Evolutionary conservation across 2,797 vertebrate genomes (phyloP), one percentile per base, ranked within the genome.

Genomic region (Sebastes elongatus): DNA sequence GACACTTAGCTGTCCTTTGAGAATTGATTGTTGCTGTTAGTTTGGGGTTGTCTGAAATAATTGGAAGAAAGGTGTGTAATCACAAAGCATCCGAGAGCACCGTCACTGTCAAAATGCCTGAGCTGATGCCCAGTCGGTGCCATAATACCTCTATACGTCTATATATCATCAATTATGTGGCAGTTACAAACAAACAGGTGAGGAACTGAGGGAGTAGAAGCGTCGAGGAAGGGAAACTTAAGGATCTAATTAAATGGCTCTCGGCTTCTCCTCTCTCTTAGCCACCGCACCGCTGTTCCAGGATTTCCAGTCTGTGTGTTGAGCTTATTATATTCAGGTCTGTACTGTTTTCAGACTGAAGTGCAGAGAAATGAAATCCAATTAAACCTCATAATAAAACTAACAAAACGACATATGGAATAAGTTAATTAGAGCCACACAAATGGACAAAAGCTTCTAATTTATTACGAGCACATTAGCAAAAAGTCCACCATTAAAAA

Each of bases 241-340:
- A 62, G 60, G 60, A 85, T 80, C 75, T 78, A 78, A 91, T 92
- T 88, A 88, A 84, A 86, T 35, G 74, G 56, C 76, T 79, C 38
- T 8, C 10, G 11, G 86, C 80, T 57, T 60, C 71, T 84, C 32
- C 33, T 13, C 71, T 68, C 27, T 32, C 76, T 33, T 71, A 68
- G 68, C 82, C 56, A 38, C 67, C 78, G 61, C 74, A 30, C 67
- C 7, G 52, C 57, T 60, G 53, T 70, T 80, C 62, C 49, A 18
- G 75, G 38, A 16, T 59, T 60, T 85, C 30, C 71, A 62, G 49
- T 53, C 14, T 60, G 22, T 56, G 33, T 77, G 74, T 62, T 35
- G 42, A 79, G 72, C 76, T 90, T 84, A 84, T 89, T 83, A 76
- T 84, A 75, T 74, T 71, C 67, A 60, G 74, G 20, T 78, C 71